phyloP scores from a whole-genome alignment of 2,888 invertebrate genomes.

The Agonopterix arenella region DNA sequence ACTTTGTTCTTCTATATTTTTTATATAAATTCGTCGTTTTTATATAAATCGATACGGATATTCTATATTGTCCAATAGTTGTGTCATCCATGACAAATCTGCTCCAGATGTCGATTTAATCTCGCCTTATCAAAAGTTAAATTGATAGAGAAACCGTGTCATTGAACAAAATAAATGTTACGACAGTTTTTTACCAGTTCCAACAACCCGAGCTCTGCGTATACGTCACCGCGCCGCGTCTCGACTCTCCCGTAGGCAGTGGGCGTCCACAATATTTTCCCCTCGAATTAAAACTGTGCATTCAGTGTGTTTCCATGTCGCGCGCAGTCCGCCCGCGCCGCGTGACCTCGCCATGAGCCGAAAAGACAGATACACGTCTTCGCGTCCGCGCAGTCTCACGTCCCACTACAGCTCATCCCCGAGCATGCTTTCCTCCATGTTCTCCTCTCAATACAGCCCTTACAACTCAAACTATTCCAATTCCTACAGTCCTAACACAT shows the following conservation, averaged over 20 bases:
- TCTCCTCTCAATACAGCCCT: slow-evolving; percentile 54
- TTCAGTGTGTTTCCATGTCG: slow-evolving; percentile 60
- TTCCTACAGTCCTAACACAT: slow-evolving; percentile 48
- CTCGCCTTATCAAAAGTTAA: slow-evolving; percentile 4
- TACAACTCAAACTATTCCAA: slow-evolving; percentile 53
- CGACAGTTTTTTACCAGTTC: too few relatives aligned
- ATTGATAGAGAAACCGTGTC: too few relatives aligned
- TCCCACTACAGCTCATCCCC: slow-evolving; percentile 64
- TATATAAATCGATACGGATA: too few relatives aligned
- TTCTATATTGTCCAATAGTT: too few relatives aligned
- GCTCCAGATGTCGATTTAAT: not conserved
- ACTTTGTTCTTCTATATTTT: too few relatives aligned
- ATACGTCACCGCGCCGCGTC: slow-evolving; percentile 47
- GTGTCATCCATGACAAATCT: too few relatives aligned
- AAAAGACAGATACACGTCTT: slow-evolving; percentile 58
- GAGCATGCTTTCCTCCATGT: slow-evolving; percentile 59
- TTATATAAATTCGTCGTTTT: too few relatives aligned
- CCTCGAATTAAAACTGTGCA: slow-evolving; percentile 51
- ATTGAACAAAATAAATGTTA: too few relatives aligned
- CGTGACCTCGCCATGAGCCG: slow-evolving; percentile 57
- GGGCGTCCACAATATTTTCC: slow-evolving; percentile 61
- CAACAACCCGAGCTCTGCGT: slow-evolving; percentile 6
- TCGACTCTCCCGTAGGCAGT: slow-evolving; percentile 32
- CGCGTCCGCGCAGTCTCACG: slow-evolving; percentile 61
- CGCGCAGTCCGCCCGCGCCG: slow-evolving; percentile 45